These are phyloP conservation scores for Elymnias hypermnestra DNA, from an alignment of 1,140 invertebrate species.

Conservation along the genomic window DNA sequence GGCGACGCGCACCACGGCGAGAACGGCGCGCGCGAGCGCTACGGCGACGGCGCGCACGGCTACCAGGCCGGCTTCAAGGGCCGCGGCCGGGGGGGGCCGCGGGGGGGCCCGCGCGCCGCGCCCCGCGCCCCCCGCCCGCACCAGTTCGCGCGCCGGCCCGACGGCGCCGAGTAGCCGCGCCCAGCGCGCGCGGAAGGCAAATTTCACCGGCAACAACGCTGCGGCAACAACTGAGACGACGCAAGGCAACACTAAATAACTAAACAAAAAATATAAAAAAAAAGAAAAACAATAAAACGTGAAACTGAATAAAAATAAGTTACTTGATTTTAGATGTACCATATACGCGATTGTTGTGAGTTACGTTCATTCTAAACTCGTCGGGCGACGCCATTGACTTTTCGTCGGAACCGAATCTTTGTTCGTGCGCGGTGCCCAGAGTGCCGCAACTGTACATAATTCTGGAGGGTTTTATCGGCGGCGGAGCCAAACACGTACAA, in stretches of 20 bases:
- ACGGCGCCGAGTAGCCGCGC: constrained; percentile 50
- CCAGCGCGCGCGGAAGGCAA: constrained; percentile 66
- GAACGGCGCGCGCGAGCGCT: constrained; percentile 49
- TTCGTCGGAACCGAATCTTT: too few relatives aligned
- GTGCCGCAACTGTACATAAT: constrained; percentile 12
- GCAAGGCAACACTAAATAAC: too few relatives aligned
- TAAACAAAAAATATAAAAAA: constrained; percentile 62
- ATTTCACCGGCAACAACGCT: constrained; percentile 75
- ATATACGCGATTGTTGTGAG: constrained; percentile 74
- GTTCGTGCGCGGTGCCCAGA: constrained; percentile 21
- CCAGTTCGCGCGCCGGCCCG: constrained; percentile 54
- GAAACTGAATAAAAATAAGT: constrained; percentile 74
- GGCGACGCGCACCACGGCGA: constrained; percentile 45
- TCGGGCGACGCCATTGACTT: too few relatives aligned
- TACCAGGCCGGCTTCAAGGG: constrained; percentile 63
- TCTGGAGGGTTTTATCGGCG: too few relatives aligned
- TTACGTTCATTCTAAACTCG: constrained; percentile 71
- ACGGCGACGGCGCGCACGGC: constrained; percentile 44
- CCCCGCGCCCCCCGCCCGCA: constrained; percentile 40
- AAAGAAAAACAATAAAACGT: constrained; percentile 70
- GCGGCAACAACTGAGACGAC: constrained; percentile 63
- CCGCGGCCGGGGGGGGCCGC: constrained; percentile 50
- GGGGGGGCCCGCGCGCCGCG: constrained; percentile 37
- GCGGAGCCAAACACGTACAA: constrained; percentile 21
- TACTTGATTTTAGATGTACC: constrained; percentile 74